phyloP scores from a whole-genome alignment of 2,888 invertebrate genomes.

The Clistopyga incitator region DNA sequence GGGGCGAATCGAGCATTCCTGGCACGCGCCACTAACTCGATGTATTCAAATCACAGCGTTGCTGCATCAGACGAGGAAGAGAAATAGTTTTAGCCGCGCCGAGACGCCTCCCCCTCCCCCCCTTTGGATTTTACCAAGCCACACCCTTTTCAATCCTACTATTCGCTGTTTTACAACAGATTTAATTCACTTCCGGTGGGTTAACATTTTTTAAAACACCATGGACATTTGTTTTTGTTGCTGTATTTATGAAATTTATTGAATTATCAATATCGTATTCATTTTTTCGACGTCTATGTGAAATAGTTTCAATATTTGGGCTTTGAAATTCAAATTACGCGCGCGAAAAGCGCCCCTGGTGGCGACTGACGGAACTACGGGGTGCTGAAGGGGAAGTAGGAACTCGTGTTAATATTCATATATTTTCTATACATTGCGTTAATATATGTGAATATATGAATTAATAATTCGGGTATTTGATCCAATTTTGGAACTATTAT shows the following conservation, averaged over 20 bases:
- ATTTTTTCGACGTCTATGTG: too few relatives aligned
- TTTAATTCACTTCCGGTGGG: background rate
- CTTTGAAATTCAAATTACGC: too few relatives aligned
- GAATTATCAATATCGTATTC: background rate
- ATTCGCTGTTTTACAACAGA: conserved; percentile 18
- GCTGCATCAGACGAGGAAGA: conserved; percentile 76
- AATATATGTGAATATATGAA: too few relatives aligned
- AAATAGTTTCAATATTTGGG: too few relatives aligned
- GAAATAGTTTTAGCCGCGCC: conserved; percentile 79
- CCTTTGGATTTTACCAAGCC: conserved; percentile 51
- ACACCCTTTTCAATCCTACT: conserved; percentile 63
- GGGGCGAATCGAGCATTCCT: conserved; percentile 70
- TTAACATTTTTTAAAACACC: background rate
- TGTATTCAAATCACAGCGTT: conserved; percentile 83
- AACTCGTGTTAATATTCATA: too few relatives aligned
- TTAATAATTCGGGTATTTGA: too few relatives aligned
- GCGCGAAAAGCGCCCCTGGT: too few relatives aligned
- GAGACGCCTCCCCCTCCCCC: conserved; percentile 24
- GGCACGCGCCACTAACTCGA: conserved; percentile 83
- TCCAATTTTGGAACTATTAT: too few relatives aligned
- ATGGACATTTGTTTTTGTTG: background rate
- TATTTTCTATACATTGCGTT: too few relatives aligned
- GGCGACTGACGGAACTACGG: too few relatives aligned
- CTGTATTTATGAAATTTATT: background rate
- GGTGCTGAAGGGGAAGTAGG: too few relatives aligned